Base-by-base conservation (phyloP, 35 echinoderm and acorn worm species). In the Acanthaster planci region DNA sequence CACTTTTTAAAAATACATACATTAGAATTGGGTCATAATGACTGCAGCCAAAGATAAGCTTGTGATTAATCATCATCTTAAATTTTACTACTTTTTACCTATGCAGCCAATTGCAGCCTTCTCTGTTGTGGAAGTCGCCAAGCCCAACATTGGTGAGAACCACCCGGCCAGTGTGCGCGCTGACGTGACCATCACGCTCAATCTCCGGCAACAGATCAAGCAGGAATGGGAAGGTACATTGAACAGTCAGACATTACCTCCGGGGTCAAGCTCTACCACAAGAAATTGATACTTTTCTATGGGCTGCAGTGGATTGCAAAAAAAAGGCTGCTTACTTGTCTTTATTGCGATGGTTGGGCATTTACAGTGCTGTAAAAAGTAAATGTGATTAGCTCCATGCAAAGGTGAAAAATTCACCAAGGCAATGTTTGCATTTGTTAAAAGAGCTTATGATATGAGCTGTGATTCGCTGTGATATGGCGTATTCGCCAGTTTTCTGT, bases 81-180 rank as follows among this genome's bases (percentile, higher is more conserved):
- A 6, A 17, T 68, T 40, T 76, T 32, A 14, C 42, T 81, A 40
- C n/a, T 55, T 44, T 85, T 84, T 72, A 0, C 67, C 16, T 29
- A 85, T 84, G 35, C 92, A 98, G 95, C 91, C 95, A 37, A 87
- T 98, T 22, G 88, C 95, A 91, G 89, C 91, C 8, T 98, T 98
- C 42, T 98, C 95, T n/a, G 84, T 98, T 31, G 92, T 91, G 23
- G 95, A 98, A 88, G 95, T 93, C 38, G 89, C 95, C 16, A 98
- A 93, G 68, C 95, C 95, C n/a, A 98, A 98, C 76, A 98, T 98
- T 42, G 95, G 95, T 79, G 95, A 98, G 79, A 98, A 93, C 39
- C 92, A 98, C 54, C 95, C 95, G 40, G 93, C 91, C 21, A 85
- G 84, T 23, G 95, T 98, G 5, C 84, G 92, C 37, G 95, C 95